These are phyloP conservation scores for Chaitophorus viminalis DNA, from an alignment of 2,888 invertebrate genomes.

Conservation along the genomic window DNA sequence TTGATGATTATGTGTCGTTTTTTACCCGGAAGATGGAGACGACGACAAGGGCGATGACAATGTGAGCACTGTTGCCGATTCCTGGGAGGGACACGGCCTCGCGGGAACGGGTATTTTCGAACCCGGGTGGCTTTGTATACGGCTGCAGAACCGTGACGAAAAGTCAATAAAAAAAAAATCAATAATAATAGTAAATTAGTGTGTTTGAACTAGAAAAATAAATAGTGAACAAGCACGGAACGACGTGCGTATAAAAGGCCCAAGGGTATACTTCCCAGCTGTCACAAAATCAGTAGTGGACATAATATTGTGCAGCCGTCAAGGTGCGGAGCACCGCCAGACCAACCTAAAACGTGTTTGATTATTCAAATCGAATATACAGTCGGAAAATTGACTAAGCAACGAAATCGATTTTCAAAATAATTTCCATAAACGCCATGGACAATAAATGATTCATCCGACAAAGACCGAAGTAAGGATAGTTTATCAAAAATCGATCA, in stretches of 20 bases:
- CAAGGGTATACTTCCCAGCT: no score
- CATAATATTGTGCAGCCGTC: no score
- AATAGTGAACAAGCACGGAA: neutral
- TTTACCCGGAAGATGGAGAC: constrained; percentile 52
- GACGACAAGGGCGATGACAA: constrained; percentile 15
- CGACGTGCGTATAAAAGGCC: neutral
- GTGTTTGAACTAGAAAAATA: neutral
- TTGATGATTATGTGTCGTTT: constrained; percentile 22
- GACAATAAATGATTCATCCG: no score
- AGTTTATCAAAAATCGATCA: no score
- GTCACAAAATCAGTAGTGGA: no score
- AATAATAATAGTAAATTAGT: neutral
- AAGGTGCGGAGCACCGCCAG: neutral
- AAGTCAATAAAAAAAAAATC: neutral
- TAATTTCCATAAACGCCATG: no score
- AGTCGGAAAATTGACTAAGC: no score
- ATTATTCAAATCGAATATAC: neutral
- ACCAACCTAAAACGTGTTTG: neutral
- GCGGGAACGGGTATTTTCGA: constrained; percentile 66
- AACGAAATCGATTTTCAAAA: no score
- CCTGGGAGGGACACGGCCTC: constrained; percentile 70
- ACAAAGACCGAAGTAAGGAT: no score
- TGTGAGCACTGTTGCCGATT: constrained; percentile 4
- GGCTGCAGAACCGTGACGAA: neutral
- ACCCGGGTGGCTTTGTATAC: neutral